Conservation (phyloP, 2,888 invertebrate species). For the Cephus runcator region DNA sequence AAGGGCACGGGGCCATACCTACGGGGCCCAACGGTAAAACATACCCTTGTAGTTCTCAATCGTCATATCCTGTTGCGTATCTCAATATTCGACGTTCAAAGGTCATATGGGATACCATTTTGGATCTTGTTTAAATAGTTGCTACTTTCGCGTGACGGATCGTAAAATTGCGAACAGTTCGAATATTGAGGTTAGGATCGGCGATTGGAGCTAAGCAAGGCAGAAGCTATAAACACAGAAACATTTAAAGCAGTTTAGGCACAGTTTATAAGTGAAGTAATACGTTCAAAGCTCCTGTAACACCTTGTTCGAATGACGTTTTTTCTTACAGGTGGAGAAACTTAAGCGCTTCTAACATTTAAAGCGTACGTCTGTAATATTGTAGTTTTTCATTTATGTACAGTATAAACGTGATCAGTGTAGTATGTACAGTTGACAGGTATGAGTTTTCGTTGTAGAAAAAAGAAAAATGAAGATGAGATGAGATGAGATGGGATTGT, state of each 20-base stretch:
- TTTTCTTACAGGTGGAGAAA: not conserved
- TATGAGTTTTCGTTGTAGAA: not conserved
- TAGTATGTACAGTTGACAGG: not conserved
- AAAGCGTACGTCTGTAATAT: slow-evolving; percentile 34
- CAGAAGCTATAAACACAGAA: slow-evolving; percentile 42
- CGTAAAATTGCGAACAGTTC: not conserved
- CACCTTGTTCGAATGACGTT: slow-evolving; percentile 8
- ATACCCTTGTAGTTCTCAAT: slow-evolving; percentile 40
- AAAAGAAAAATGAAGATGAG: not conserved
- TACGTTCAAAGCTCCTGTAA: slow-evolving; percentile 47
- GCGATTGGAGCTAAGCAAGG: not conserved
- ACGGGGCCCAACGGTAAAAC: slow-evolving; percentile 47
- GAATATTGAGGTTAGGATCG: not conserved
- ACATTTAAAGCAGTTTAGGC: slow-evolving; percentile 57
- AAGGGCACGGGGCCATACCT: slow-evolving; percentile 64
- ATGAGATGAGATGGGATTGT: not conserved
- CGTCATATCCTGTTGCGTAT: slow-evolving; percentile 22
- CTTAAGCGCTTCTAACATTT: slow-evolving; percentile 50
- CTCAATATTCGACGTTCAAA: not conserved
- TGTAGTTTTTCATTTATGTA: not conserved
- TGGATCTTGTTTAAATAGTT: not conserved
- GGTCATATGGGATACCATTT: not conserved
- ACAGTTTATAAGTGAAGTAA: slow-evolving; percentile 25
- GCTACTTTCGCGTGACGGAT: not conserved
- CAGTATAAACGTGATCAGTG: not conserved